phyloP scores from a whole-genome alignment of 2,888 invertebrate species.

The Meghimatium bilineatum region DNA sequence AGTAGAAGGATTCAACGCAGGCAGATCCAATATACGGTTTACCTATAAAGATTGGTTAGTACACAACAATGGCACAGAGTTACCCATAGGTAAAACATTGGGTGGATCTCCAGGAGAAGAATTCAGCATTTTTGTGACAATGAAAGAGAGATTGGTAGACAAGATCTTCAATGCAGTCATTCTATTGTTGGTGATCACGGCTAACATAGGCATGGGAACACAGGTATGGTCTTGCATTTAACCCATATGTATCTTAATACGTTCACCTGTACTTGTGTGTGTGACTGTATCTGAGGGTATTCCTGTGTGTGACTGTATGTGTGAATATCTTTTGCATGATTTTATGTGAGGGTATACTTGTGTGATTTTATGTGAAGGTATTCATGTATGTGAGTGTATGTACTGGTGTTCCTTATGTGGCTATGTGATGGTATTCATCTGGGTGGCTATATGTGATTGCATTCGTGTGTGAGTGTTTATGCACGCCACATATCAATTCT shows the following conservation, averaged over 20 bases:
- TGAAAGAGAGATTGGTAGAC: conserved; percentile 56
- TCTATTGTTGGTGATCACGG: conserved; percentile 62
- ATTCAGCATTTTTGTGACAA: conserved; percentile 51
- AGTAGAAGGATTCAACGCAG: background rate
- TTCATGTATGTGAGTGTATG: no score
- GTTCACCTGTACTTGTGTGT: background rate
- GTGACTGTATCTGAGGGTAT: background rate
- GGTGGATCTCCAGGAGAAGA: background rate
- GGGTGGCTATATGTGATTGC: no score
- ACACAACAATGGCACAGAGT: no score
- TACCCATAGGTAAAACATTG: background rate
- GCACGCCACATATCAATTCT: no score
- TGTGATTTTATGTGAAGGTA: background rate
- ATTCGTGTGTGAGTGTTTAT: no score
- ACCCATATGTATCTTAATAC: no score
- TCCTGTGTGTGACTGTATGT: background rate
- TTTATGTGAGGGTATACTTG: background rate
- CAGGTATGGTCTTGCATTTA: conserved; percentile 63
- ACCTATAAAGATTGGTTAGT: background rate
- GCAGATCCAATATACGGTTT: background rate
- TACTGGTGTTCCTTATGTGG: no score
- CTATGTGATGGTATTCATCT: no score
- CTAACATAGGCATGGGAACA: conserved; percentile 78
- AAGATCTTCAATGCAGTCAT: conserved; percentile 60
- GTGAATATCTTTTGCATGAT: background rate